Percentiles rank a stretch among this genome's conserved stretches.
Evolutionary conservation across 2,113 vertebrate species (phyloP).

Genomic region (Phylloscopus trochiloides): DNA sequence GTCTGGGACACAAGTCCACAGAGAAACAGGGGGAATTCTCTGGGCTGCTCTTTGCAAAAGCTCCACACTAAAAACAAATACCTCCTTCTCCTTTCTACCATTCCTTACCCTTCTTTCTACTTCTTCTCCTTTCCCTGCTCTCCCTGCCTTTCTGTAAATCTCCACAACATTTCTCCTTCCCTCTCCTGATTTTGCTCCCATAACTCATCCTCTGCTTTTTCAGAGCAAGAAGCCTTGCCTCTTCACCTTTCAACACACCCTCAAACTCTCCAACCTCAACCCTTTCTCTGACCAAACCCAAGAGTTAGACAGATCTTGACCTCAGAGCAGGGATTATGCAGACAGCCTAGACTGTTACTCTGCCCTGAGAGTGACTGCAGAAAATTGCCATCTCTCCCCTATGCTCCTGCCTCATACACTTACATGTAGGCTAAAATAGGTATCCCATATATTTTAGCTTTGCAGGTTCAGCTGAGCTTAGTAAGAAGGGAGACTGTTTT

Average conservation of each 20-base stretch:
- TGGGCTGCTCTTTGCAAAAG: not conserved
- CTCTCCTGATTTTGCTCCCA: not conserved
- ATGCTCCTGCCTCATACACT: not conserved
- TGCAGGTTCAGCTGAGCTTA: not conserved
- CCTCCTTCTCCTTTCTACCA: not conserved
- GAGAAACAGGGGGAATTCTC: not conserved
- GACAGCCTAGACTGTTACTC: not conserved
- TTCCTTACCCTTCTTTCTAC: not conserved
- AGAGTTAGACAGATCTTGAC: not conserved
- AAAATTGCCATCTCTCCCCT: not conserved
- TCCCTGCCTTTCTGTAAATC: not conserved
- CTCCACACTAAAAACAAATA: not conserved
- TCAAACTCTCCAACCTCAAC: not conserved
- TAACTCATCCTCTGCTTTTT: not conserved
- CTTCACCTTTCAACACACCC: not conserved
- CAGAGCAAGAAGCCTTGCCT: not conserved
- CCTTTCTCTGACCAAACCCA: not conserved
- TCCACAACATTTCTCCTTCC: not conserved
- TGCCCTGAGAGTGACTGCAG: not conserved
- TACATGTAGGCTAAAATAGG: slow-evolving; percentile 3
- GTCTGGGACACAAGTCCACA: not conserved
- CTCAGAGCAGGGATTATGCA: not conserved
- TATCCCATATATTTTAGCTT: slow-evolving; percentile 2
- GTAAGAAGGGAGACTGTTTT: not conserved
- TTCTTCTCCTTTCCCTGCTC: not conserved